These are phyloP conservation scores for Tenthredo livida DNA, from an alignment of 2,888 invertebrate genomes.

Conservation along the genomic window DNA sequence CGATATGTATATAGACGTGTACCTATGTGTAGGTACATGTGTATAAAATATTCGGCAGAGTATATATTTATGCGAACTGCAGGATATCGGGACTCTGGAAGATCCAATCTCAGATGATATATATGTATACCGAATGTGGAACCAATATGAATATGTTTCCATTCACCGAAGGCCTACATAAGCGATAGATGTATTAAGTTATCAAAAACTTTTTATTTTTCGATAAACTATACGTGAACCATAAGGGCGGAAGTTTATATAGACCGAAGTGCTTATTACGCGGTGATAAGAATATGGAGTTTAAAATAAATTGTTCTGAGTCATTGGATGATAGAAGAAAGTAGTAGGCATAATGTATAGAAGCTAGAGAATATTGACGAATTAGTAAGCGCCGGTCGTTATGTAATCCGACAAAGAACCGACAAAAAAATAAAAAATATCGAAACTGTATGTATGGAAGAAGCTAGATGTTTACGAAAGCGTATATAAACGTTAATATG, in stretches of 20 bases:
- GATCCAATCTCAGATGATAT: neutral
- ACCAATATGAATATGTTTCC: neutral
- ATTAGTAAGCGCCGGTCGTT: neutral
- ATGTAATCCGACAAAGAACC: neutral
- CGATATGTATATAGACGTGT: too few relatives aligned
- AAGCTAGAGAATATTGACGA: neutral
- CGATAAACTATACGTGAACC: neutral
- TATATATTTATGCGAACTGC: neutral
- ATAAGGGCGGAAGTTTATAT: neutral
- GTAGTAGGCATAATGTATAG: too few relatives aligned
- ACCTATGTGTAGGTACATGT: too few relatives aligned
- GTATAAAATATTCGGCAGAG: neutral
- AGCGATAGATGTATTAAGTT: conserved; percentile 1
- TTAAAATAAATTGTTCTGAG: neutral
- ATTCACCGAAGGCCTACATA: neutral
- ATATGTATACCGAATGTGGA: neutral
- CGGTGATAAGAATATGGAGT: neutral
- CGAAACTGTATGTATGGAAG: neutral
- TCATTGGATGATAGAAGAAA: neutral
- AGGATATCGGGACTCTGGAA: neutral
- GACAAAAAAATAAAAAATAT: neutral
- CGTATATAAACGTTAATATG: neutral
- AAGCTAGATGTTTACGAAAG: neutral
- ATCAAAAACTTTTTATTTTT: neutral
- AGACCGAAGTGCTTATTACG: neutral